Conservation (phyloP, 2,113 vertebrate genomes). For the Eretmodus cyanostictus region DNA sequence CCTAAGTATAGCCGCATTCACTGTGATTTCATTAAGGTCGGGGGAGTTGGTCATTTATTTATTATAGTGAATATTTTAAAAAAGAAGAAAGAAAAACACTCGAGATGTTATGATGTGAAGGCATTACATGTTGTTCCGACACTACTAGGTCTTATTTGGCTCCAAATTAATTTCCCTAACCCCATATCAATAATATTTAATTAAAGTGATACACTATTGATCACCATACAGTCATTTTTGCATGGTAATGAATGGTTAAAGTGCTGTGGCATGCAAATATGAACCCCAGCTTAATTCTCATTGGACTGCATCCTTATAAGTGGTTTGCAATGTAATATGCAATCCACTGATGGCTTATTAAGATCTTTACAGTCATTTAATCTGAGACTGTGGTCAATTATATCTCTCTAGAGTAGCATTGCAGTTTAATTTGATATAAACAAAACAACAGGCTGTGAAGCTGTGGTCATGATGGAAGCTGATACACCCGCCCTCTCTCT, state of each 20-base stretch:
- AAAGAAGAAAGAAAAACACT: not conserved
- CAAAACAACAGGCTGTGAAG: slow-evolving; percentile 67
- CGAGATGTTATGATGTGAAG: not conserved
- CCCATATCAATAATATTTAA: slow-evolving; percentile 58
- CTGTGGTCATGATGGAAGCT: slow-evolving; percentile 68
- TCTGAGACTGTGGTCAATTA: slow-evolving; percentile 71
- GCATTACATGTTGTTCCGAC: not conserved
- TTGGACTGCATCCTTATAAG: slow-evolving; percentile 60
- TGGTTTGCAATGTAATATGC: slow-evolving; percentile 65
- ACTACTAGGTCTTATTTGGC: not conserved
- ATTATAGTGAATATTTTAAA: not conserved
- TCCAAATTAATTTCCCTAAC: slow-evolving; percentile 44
- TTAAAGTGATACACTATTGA: slow-evolving; percentile 66
- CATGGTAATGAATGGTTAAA: slow-evolving; percentile 51
- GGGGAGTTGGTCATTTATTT: not conserved
- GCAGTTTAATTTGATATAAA: slow-evolving; percentile 75
- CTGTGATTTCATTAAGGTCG: not conserved
- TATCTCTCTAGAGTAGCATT: slow-evolving; percentile 63
- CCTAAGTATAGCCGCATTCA: not conserved
- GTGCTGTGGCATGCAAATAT: slow-evolving; percentile 59
- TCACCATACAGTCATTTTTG: slow-evolving; percentile 35
- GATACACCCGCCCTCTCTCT: slow-evolving; percentile 51
- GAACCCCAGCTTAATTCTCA: slow-evolving; percentile 45
- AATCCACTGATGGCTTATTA: slow-evolving; percentile 73
- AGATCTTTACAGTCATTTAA: slow-evolving; percentile 73